Evolutionary conservation across 2,888 invertebrate species (phyloP).

Genomic region (Dioctria rufipes): DNA sequence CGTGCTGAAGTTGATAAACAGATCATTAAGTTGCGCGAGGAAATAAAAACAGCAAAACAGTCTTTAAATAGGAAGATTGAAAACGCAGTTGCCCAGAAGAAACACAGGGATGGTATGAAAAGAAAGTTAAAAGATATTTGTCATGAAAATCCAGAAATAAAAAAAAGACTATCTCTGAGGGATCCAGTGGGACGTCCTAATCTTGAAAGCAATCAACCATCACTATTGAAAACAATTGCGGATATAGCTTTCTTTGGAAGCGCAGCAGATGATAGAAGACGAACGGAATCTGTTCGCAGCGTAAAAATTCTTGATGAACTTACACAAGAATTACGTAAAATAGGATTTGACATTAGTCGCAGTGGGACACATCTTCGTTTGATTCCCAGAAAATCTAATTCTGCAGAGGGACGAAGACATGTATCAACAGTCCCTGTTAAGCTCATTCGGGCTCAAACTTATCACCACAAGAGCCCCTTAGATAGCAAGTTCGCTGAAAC

Average conservation of each 20-base stretch:
- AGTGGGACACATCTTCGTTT: constrained; percentile 50
- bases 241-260: constrained; percentile 54
- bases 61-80: no score
- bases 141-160: no score
- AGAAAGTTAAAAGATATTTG: no score
- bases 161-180: no score
- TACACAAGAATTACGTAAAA: constrained; percentile 40
- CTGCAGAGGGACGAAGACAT: constrained; percentile 48
- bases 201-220: no score
- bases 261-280: constrained; percentile 52
- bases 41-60: no score
- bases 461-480: constrained; percentile 50
- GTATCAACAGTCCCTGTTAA: constrained; percentile 51
- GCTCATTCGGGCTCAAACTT: constrained; percentile 41
- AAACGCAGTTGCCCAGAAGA: no score
- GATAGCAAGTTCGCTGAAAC: constrained; percentile 54
- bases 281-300: constrained; percentile 46
- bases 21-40: no score
- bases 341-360: constrained; percentile 53
- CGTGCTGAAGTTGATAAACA: no score
- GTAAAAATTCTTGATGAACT: constrained; percentile 53
- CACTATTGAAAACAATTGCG: no score
- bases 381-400: constrained; percentile 51
- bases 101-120: no score
- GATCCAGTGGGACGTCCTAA: no score